A percentile compares a stretch with the other conserved stretches of the same genome.
phyloP scores from a whole-genome alignment of 2,888 invertebrate species.

The Saturnia pavonia region DNA sequence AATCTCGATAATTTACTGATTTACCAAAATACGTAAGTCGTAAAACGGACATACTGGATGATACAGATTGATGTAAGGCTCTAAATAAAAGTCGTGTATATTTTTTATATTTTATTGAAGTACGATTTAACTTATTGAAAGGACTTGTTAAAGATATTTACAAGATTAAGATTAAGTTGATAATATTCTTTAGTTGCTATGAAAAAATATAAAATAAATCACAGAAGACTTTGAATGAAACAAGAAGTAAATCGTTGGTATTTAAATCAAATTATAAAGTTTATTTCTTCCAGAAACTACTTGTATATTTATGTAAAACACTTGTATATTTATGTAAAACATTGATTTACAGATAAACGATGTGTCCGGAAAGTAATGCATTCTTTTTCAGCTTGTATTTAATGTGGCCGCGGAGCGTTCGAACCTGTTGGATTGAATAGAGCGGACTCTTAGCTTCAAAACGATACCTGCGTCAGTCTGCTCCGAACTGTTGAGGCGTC shows the following conservation, averaged over 20 bases:
- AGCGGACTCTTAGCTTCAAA: too few relatives aligned
- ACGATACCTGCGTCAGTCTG: too few relatives aligned
- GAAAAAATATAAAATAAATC: not conserved
- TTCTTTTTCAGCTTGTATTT: too few relatives aligned
- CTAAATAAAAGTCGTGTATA: conserved; percentile 32
- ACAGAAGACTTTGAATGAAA: not conserved
- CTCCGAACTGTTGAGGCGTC: too few relatives aligned
- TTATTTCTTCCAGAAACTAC: not conserved
- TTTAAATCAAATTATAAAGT: not conserved
- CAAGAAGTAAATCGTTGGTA: not conserved
- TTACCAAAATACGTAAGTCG: not conserved
- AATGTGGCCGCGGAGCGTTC: too few relatives aligned
- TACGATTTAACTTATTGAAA: conserved; percentile 77
- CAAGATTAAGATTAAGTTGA: conserved; percentile 61
- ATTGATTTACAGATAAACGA: not conserved
- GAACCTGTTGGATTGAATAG: too few relatives aligned
- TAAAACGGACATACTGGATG: not conserved
- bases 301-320: too few relatives aligned
- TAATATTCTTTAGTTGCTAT: not conserved
- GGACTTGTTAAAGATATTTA: conserved; percentile 76
- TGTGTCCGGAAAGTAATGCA: too few relatives aligned
- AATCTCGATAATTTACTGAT: not conserved
- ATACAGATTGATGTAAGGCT: not conserved
- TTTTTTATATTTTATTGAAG: conserved; percentile 73
- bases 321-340: not conserved